These are phyloP conservation scores for Sus cebifrons DNA, from an alignment of 2,797 vertebrate species.

Conservation along the genomic window DNA sequence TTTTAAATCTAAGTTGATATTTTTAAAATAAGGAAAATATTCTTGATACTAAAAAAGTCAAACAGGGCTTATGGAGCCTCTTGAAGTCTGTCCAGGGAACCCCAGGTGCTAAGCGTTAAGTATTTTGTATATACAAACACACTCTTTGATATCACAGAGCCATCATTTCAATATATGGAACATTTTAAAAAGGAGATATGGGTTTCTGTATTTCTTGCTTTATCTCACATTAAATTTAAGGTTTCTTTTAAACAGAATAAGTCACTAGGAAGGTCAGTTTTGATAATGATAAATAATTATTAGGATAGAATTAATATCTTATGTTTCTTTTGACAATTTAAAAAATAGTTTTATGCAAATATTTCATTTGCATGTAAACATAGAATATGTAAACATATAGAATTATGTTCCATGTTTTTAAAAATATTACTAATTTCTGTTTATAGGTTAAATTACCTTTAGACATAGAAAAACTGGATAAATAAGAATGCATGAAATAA, in stretches of 20 bases:
- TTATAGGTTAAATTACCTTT: not conserved
- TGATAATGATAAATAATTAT: slow-evolving; percentile 26
- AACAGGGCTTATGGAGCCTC: not conserved
- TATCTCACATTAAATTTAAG: not conserved
- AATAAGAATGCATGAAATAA: not conserved
- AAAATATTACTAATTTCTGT: slow-evolving; percentile 5
- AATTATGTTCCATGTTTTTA: not conserved
- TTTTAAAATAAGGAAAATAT: slow-evolving; percentile 65
- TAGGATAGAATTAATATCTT: not conserved
- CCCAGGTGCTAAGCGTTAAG: not conserved
- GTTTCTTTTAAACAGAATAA: not conserved
- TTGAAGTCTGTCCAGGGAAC: not conserved
- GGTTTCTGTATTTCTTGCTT: slow-evolving; percentile 6
- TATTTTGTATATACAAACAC: not conserved
- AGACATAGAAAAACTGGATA: not conserved
- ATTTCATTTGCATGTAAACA: not conserved
- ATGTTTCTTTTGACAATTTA: not conserved
- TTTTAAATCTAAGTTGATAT: slow-evolving; percentile 80
- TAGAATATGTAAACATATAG: not conserved
- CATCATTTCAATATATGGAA: not conserved
- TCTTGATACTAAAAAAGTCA: not conserved
- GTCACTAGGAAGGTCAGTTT: not conserved
- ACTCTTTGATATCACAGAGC: not conserved
- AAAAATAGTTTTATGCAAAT: not conserved
- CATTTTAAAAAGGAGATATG: not conserved